Evolutionary conservation across 2,888 invertebrate species (phyloP), one percentile per base, ranked within the genome.

Genomic region (Camponotus fellah): DNA sequence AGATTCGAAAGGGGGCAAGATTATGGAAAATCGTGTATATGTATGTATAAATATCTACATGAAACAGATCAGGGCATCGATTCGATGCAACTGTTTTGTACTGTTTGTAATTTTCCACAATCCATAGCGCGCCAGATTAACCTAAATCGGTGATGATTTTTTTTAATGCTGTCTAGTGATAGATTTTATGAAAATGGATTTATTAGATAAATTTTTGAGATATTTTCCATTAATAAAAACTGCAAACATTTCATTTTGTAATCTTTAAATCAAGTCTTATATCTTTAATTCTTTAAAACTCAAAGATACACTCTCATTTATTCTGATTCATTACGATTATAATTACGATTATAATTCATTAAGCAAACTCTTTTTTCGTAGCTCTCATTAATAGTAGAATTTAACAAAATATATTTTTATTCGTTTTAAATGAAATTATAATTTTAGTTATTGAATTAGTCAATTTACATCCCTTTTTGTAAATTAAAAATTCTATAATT

Each of bases 1-100:
- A 53, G 53, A 53, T n/a, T 53, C n/a, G n/a, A 53, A 53, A 14
- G n/a, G n/a, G n/a, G 2, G n/a, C 2, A 8, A 53, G 8, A 2
- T 49, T 49, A 8, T 40, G 40, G 12, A 62, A 12, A 17, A 43
- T 37, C 56, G 66, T 53, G 76, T 32, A 46, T 65, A 37, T 68
- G 58, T 75, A 77, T 34, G 66, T 40, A 43, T 49, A 49, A 60
- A 49, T 81, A 86, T 46, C 83, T 79, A 69, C 74, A n/a, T 1
- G 49, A 2, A 5, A 72, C 26, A 26, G 26, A 66, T 71, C 83
- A 49, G 71, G 83, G 68, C 85, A 87, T 14, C 80, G 40, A 32
- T 81, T 71, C 46, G 66, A 60, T 68, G 32, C 82, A 86, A 89
- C 86, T 87, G 83, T 87, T 89, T 60, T 69, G 72, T 66, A 56